Conservation (phyloP, 2,888 invertebrate species). For the Iselma pallidipennis region DNA sequence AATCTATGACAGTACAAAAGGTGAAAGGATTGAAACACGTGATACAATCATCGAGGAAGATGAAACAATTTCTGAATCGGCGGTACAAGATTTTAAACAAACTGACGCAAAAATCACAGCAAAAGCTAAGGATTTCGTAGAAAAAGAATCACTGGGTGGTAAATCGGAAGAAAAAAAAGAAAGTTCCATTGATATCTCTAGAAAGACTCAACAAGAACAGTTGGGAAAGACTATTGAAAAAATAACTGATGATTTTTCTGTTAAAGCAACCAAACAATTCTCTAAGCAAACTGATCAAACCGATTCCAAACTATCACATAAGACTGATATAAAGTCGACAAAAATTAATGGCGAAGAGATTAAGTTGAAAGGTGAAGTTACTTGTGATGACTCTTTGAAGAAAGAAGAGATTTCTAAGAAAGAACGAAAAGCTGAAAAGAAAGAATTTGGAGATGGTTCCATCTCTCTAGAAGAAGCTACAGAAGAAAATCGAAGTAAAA, state of each 20-base stretch:
- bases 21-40: slow-evolving; percentile 42
- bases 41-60: slow-evolving; percentile 46
- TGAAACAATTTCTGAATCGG: slow-evolving; percentile 41
- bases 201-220: slow-evolving; percentile 23
- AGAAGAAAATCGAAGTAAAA: slow-evolving; percentile 34
- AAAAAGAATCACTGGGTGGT: slow-evolving; percentile 14
- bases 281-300: not conserved
- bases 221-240: slow-evolving; percentile 25
- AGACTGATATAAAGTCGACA: slow-evolving; percentile 9
- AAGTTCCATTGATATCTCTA: slow-evolving; percentile 12
- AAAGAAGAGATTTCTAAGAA: slow-evolving; percentile 28
- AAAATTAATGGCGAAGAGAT: slow-evolving; percentile 28
- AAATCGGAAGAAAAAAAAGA: slow-evolving; percentile 2
- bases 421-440: slow-evolving; percentile 39
- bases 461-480: slow-evolving; percentile 28
- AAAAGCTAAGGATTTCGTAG: slow-evolving; percentile 10
- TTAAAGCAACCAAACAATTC: not conserved
- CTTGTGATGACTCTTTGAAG: slow-evolving; percentile 33
- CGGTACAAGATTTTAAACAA: slow-evolving; percentile 34
- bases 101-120: slow-evolving; percentile 31
- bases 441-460: slow-evolving; percentile 37
- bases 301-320: slow-evolving; percentile 4
- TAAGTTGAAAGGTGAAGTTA: slow-evolving; percentile 34
- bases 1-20: slow-evolving; percentile 41
- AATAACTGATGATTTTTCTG: slow-evolving; percentile 6